Percentiles rank a stretch among this genome's conserved stretches.
These are phyloP conservation scores for Orthonyx spaldingii DNA, from an alignment of 2,113 vertebrate species.

Conservation along the genomic window DNA sequence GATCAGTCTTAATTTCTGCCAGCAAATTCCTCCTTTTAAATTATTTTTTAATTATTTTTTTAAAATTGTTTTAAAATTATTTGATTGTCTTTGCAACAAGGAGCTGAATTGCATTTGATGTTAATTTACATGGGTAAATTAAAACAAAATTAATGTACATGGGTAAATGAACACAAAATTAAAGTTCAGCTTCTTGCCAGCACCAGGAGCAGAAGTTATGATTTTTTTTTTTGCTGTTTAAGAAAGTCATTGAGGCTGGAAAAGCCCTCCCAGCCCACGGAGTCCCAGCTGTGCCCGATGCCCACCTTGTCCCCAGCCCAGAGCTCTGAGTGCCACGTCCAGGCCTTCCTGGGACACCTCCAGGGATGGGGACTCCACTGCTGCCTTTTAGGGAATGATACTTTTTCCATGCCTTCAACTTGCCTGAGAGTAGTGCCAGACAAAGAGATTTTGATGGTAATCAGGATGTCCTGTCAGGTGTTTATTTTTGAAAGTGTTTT, in stretches of 20 bases:
- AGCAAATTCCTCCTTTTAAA: background rate
- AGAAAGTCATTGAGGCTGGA: background rate
- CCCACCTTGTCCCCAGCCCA: background rate
- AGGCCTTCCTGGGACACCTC: background rate
- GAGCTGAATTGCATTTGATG: background rate
- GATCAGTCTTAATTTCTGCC: background rate
- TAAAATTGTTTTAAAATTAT: background rate
- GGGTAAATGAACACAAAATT: background rate
- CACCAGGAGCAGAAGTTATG: background rate
- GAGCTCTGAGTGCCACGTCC: background rate
- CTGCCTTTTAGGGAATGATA: background rate
- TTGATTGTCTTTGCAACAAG: background rate
- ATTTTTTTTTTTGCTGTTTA: accelerated
- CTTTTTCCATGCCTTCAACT: background rate
- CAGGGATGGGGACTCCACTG: accelerated
- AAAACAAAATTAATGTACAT: background rate
- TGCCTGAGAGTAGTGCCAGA: background rate
- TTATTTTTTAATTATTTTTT: accelerated
- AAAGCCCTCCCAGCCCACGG: accelerated
- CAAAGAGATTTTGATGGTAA: background rate
- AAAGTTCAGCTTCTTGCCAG: background rate
- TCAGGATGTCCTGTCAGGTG: background rate
- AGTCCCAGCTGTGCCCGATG: accelerated
- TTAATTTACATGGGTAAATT: background rate
- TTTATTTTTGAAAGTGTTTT: background rate